Base-by-base conservation (phyloP, 2,888 invertebrate genomes). In the Phyllotreta cruciferae region DNA sequence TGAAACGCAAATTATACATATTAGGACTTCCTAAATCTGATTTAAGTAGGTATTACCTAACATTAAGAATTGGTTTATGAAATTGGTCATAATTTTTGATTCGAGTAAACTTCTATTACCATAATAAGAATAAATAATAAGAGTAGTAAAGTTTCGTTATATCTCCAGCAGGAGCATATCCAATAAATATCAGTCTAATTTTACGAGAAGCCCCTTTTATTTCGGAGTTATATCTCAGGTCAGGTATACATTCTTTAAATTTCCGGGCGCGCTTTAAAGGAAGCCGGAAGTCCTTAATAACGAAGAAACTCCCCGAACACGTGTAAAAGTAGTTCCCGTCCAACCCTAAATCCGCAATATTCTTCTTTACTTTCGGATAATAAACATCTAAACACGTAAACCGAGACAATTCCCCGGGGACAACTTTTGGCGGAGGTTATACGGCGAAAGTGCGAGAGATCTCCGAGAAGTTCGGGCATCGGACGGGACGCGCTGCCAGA, bases 341-440 rank as follows among this genome's bases (percentile, higher is more conserved):
- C 54, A 36, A 53, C 58, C 63, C 58, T 42, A 56, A 54, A 57
- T 58, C 63, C 58, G 53, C 63, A 57, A 54, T 63, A 63, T 63
- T 58, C 63, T 58, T 58, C 63, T 58, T 63, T 58, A 63, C 58
- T 63, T 58, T 63, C 41, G 45, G 63, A 66, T 68, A 72, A 72
- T 72, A 72, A 72, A 69, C 64, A 64, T 64, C 66, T 63, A 67
- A 70, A 71, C 71, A 71, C 71, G 72, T 73, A 71, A 73, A 70
- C 72, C 68, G 65, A 71, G 67, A 70, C 72, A 71, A 73, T 71
- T 70, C 71, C 70, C 62, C 14, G 49, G 61, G 63, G 66, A 66
- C 56, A 66, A 64, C 66, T 68, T 62, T 64, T 64, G 24, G 54
- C 61, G 56, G 58, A 64, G 68, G 66, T 61, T 24, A 24, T 67